Percentiles rank a stretch among this genome's conserved stretches.
Conservation (phyloP, 2,888 invertebrate genomes). For the Chaitophorus viminalis region DNA sequence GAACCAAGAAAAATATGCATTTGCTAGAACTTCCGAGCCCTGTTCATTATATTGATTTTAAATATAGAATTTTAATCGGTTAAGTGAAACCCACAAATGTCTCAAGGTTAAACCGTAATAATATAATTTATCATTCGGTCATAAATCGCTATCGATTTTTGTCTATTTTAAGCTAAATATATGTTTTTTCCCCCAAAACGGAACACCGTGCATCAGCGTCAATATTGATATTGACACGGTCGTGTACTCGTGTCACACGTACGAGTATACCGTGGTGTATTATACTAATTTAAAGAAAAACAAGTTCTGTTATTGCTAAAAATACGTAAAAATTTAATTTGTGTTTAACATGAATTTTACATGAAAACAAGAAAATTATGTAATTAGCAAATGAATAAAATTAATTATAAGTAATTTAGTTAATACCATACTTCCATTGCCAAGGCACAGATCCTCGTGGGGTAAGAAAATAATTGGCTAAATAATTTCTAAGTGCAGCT, state of each 20-base stretch:
- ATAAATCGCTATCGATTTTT: neutral
- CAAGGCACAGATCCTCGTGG: conserved; percentile 10
- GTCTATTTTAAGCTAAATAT: conserved; percentile 17
- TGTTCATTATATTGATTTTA: neutral
- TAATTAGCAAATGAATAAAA: conserved; percentile 3
- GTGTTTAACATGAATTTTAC: conserved; percentile 9
- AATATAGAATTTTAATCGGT: conserved; percentile 14
- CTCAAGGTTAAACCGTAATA: conserved; percentile 21
- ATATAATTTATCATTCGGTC: neutral
- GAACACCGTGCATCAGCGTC: neutral
- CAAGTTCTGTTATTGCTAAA: conserved; percentile 1
- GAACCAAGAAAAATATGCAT: too few relatives aligned
- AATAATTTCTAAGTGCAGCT: conserved; percentile 23
- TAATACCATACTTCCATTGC: conserved; percentile 8
- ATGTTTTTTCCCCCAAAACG: neutral
- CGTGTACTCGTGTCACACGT: too few relatives aligned
- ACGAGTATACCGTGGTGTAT: too few relatives aligned
- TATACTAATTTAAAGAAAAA: conserved; percentile 7
- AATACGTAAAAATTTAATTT: conserved; percentile 15
- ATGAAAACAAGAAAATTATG: conserved; percentile 15
- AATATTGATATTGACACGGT: conserved; percentile 14
- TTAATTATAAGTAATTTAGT: conserved; percentile 19
- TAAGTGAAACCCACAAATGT: conserved; percentile 10
- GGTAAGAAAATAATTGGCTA: conserved; percentile 22
- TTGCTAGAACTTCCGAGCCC: too few relatives aligned